Base-by-base conservation (phyloP, 2,113 vertebrate genomes). In the Tyto alba region DNA sequence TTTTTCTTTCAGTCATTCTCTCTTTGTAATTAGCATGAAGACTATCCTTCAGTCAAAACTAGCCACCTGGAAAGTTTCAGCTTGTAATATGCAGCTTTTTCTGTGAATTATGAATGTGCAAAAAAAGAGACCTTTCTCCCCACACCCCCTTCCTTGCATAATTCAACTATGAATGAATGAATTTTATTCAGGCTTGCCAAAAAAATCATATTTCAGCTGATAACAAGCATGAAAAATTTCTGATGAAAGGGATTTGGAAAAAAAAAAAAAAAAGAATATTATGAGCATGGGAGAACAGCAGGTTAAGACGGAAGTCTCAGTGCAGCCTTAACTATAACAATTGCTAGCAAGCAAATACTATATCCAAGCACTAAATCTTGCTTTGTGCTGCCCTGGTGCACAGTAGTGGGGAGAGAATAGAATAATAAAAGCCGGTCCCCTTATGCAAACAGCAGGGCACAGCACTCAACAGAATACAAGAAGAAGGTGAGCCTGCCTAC, bases 21-120 rank as follows among this genome's bases (percentile, higher is more conserved):
- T 91, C 84, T 85, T 93, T 92, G 91, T 96, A 96, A 97, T 96
- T 95, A 96, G 71, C 91, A 83, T 88, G 91, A 95, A 96, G 93
- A 96, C 94, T 94, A 87, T 79, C 84, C 94, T 90, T 94, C 94
- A 97, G 96, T 96, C 94, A 95, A 89, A 96, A 91, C 96, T 97
- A 96, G 95, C 96, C 96, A 96, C 96, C 95, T 96, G 96, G 95
- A 96, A 97, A 97, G 94, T 95, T 97, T 91, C 91, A 62, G 84
- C 96, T 97, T 96, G 96, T 96, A 96, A 96, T 91, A 91, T 74
- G 94, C 87, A 85, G 95, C 73, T 71, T 87, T 95, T 95, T 93
- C 94, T 92, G 86, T 96, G 87, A 94, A 81, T 93, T 93, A 85
- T 85, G 81, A 96, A 95, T 92, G 90, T 95, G 55, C 84, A 89